Base-by-base conservation (phyloP, 2,797 vertebrate species). In the Cynopterus sphinx region DNA sequence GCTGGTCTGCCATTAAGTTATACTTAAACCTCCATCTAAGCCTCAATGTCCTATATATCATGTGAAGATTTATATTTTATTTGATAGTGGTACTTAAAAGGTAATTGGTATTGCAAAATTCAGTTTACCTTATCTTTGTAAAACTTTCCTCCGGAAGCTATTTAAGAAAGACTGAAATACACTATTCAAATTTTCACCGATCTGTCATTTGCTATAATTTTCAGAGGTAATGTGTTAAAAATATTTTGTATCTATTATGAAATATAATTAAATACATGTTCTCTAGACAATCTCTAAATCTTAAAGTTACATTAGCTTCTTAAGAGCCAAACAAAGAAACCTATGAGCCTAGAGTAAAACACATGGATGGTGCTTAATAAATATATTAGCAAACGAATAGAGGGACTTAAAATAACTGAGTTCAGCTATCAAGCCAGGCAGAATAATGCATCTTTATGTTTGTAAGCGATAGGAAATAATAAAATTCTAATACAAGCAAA, bases 41-140 rank as follows among this genome's bases (percentile, higher is more conserved):
- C 8, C 26, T 90, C 28, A 43, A 33, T 87, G 84, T 87, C 41
- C 22, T 85, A 57, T 16, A 19, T 8, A 92, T 51, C 26, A 68
- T 46, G 12, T 96, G 26, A 74, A 95, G 43, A 83, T 41, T 93
- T 39, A 81, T 81, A 77, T 90, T 88, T 95, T 73, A 59, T 24
- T 87, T 87, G 8, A 84, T 53, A 87, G 67, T 65, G 12, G 15
- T 33, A 88, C 0, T 86, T 13, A 31, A 86, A 88, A 74, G 9
- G 7, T 94, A 46, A 59, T 90, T 87, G 13, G 8, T 59, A 65
- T 81, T 53, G 3, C 19, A 92, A 86, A 94, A 61, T 91, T 83
- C 41, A 84, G 26, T 91, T 83, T 65, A 83, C 26, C 33, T 70
- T 36, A 55, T 61, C 39, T 73, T 86, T 94, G 16, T 67, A 81